A percentile compares a stretch with the other conserved stretches of the same genome.
Evolutionary conservation across 2,888 invertebrate species (phyloP).

Genomic region (Noctuana brunneofusca): DNA sequence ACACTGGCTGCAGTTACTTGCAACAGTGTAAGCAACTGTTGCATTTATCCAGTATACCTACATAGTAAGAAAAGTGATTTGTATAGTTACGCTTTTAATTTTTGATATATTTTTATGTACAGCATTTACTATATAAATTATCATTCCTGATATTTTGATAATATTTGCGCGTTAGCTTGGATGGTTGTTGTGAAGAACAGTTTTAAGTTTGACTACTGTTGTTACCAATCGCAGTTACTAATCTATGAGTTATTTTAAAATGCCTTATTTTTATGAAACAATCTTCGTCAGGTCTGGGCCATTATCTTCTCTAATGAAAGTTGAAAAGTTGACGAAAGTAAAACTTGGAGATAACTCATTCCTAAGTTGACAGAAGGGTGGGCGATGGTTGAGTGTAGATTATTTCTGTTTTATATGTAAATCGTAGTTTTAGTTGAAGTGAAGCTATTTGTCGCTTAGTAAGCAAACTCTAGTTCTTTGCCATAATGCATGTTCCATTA

Average conservation of each 20-base stretch:
- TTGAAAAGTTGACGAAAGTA: constrained; percentile 16
- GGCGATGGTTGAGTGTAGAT: constrained; percentile 11
- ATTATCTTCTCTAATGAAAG: neutral
- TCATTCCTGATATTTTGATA: constrained; percentile 67
- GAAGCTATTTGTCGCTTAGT: constrained; percentile 80
- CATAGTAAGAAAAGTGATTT: constrained; percentile 74
- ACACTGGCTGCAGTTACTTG: constrained; percentile 57
- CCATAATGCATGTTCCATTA: constrained; percentile 84
- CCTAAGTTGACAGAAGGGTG: constrained; percentile 3
- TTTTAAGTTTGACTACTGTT: constrained; percentile 58
- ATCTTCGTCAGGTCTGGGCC: constrained; percentile 24
- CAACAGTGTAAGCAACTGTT: constrained; percentile 66
- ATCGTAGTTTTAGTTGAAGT: constrained; percentile 69
- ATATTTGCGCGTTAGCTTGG: constrained; percentile 40
- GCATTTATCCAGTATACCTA: constrained; percentile 76
- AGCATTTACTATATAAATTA: constrained; percentile 72
- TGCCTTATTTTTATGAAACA: constrained; percentile 12
- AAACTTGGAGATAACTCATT: constrained; percentile 11
- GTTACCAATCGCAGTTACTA: constrained; percentile 80
- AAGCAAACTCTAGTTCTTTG: constrained; percentile 80
- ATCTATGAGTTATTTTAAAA: constrained; percentile 27
- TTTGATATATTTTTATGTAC: constrained; percentile 62
- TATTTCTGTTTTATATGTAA: constrained; percentile 46
- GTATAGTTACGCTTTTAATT: constrained; percentile 72
- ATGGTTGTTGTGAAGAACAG: constrained; percentile 39